Percentiles rank a stretch among this genome's conserved stretches.
Conservation (phyloP, 2,888 invertebrate species). For the Daptonema setosum region DNA sequence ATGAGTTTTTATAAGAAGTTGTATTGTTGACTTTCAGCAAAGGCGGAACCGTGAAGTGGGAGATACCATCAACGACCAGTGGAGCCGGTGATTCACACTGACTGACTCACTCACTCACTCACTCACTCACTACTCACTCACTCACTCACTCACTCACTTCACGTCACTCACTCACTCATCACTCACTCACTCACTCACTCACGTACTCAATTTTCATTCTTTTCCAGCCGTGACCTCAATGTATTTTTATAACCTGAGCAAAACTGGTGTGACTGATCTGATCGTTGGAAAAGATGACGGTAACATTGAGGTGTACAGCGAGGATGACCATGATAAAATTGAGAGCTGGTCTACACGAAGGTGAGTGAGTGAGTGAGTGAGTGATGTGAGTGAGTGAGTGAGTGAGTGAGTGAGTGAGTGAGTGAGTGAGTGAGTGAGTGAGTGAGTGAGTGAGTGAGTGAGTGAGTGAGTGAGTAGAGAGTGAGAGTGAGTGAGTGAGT, state of each 20-base stretch:
- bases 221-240: constrained; percentile 41
- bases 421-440: too few relatives aligned
- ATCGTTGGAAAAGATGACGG: constrained; percentile 71
- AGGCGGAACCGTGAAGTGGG: constrained; percentile 8
- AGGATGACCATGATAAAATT: constrained; percentile 34
- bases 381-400: too few relatives aligned
- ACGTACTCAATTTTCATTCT: neutral
- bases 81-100: constrained; percentile 9
- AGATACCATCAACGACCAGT: constrained; percentile 4
- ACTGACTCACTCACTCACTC: neutral
- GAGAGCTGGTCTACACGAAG: too few relatives aligned
- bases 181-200: neutral
- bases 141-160: neutral
- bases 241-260: constrained; percentile 47
- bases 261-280: constrained; percentile 48
- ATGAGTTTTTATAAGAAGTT: too few relatives aligned
- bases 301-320: constrained; percentile 50
- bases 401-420: too few relatives aligned
- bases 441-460: too few relatives aligned
- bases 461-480: too few relatives aligned
- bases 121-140: neutral
- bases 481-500: too few relatives aligned
- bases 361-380: too few relatives aligned
- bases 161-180: neutral
- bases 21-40: too few relatives aligned